phyloP scores from a whole-genome alignment of 2,797 vertebrate species.

The Lagocephalus sceleratus region DNA sequence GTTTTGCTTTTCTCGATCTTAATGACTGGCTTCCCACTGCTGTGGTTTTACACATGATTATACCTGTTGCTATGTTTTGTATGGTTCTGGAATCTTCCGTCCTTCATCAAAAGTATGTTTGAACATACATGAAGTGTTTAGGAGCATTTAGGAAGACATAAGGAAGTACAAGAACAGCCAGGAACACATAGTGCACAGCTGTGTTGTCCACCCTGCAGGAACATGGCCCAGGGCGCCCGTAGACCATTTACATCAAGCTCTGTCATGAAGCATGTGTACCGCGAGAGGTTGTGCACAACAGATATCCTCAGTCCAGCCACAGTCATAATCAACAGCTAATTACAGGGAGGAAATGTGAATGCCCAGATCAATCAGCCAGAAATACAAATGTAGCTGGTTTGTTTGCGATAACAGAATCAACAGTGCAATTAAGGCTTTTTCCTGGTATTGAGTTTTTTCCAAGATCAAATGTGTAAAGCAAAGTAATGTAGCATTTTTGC shows the following conservation, averaged over 20 bases:
- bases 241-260: conserved; percentile 4
- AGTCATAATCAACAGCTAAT: conserved; percentile 54
- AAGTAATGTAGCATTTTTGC: conserved; percentile 43
- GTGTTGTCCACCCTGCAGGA: conserved; percentile 8
- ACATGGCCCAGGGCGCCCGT: conserved; percentile 16
- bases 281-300: conserved; percentile 39
- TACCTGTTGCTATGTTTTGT: too few species aligned
- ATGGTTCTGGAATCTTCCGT: too few species aligned
- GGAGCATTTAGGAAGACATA: too few species aligned
- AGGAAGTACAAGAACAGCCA: too few species aligned
- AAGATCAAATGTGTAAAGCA: conserved; percentile 50
- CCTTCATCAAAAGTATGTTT: too few species aligned
- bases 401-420: conserved; percentile 20
- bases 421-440: conserved; percentile 38
- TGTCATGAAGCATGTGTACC: conserved; percentile 26
- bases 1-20: too few species aligned
- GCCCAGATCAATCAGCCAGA: conserved; percentile 54
- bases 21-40: too few species aligned
- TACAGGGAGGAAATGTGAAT: conserved; percentile 53
- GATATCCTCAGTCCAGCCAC: conserved; percentile 58
- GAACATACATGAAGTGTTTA: too few species aligned
- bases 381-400: conserved; percentile 38
- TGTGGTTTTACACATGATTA: too few species aligned
- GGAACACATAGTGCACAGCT: neutral
- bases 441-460: conserved; percentile 13